Evolutionary conservation across 2,888 invertebrate species (phyloP), one percentile per base, ranked within the genome.

Genomic region (Leptogaster cylindrica): DNA sequence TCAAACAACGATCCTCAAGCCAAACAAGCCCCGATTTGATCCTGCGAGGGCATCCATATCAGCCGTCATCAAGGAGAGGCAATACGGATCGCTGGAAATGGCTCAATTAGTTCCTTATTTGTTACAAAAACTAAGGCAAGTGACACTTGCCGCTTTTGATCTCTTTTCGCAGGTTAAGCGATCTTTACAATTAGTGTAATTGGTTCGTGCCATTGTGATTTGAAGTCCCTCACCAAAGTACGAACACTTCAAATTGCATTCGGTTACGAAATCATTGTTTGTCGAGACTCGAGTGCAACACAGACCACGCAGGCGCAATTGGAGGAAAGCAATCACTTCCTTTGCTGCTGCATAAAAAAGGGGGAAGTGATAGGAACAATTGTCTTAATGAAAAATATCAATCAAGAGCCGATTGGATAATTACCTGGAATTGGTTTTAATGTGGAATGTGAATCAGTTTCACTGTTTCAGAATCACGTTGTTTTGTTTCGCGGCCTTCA

Each of bases 131-230:
- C 20, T 10, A 18, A 7, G n/a, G 14, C 10, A 23, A 5, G 20
- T 25, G n/a, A 4, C 25, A 20, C 4, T 44, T 48, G 20, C 8
- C 20, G 48, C 20, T 20, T 7, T 48, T 23, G 25, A 20, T 48
- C 20, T 48, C 10, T 16, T 48, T 25, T 25, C n/a, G 12, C 48
- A 48, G 8, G 8, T 8, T 16, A 12, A 48, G n/a, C 7, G 51
- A 51, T 25, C 51, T 10, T 7, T 20, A 33, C 14, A 52, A 52
- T 52, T 52, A 28, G 31, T 23, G 28, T 52, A 52, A 52, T 28
- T 52, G 18, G 12, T 28, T 52, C 52, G 52, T 52, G 52, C 52
- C 52, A 27, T 20, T 52, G 1, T 10, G 25, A 23, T 14, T 10
- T 51, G 20, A 20, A 25, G 14, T n/a, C n/a, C n/a, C n/a, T n/a